Base-by-base conservation (phyloP, 2,113 vertebrate genomes). In the Limanda limanda region DNA sequence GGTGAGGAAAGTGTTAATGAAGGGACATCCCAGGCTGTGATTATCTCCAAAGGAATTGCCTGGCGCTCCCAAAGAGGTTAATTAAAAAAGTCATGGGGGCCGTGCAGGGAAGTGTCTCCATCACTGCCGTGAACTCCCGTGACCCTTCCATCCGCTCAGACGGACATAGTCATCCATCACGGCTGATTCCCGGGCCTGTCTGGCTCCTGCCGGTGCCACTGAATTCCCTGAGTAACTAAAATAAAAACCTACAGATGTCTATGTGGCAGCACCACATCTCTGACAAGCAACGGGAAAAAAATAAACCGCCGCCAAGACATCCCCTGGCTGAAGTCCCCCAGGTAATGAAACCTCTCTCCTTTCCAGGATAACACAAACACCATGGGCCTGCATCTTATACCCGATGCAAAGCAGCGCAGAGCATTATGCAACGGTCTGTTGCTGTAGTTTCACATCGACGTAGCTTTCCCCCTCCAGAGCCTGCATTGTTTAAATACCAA, bases 61-160 rank as follows among this genome's bases (percentile, higher is more conserved):
- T 35, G 68, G 71, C 68, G 68, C 84, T 90, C 88, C 88, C 84
- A 79, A 65, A 81, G 88, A 91, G 89, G 89, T 91, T 92, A 87
- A 91, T 92, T 92, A 90, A 90, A 89, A 71, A 79, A 84, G 83
- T 81, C 75, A 45, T 11, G 42, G 56, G 60, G 77, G 57, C 75
- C n/a, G 71, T 75, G 70, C 60, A 66, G 81, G 79, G 84, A 89
- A 87, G 83, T 82, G 74, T 86, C 74, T 88, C 84, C 84, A 90
- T 91, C 87, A 81, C 84, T 11, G 11, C 37, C 4, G 68, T 61
- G 63, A 85, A 79, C 87, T 78, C 27, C 0, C 7, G 67, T 72
- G 88, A 91, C 87, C 87, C 74, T 74, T 68, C 75, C 74, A 78
- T 88, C 87, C 84, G 77, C 75, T 66, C 52, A 47, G 76, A 85